These are phyloP conservation scores for Proterorhinus semilunaris DNA, from an alignment of 2,113 vertebrate genomes.

Conservation along the genomic window DNA sequence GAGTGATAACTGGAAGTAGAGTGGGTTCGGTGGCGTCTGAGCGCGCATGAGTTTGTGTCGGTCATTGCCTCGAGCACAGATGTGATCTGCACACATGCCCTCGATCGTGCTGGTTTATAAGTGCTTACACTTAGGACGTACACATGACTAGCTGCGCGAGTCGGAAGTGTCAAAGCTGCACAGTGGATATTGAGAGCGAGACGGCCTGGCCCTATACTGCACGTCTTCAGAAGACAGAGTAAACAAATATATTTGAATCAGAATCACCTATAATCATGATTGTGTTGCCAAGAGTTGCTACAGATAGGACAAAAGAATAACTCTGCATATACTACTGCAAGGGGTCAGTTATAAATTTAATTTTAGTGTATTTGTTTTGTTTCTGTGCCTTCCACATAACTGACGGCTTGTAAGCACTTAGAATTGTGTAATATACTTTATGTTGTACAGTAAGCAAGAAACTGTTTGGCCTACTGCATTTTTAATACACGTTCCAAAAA, in stretches of 20 bases:
- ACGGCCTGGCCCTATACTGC: no score
- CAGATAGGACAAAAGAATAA: no score
- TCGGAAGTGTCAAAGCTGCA: not conserved
- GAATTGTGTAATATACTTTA: not conserved
- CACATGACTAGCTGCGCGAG: constrained; percentile 9
- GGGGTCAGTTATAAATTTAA: no score
- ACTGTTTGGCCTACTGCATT: not conserved
- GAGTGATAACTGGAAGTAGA: constrained; percentile 67
- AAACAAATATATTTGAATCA: no score
- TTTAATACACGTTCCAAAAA: not conserved
- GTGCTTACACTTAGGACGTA: constrained; percentile 4
- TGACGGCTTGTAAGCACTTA: no score
- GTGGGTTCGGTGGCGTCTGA: constrained; percentile 35
- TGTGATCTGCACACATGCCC: constrained; percentile 43
- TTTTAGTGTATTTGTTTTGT: no score
- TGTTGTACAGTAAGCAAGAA: not conserved
- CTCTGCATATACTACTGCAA: no score
- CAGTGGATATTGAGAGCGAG: constrained; percentile 1
- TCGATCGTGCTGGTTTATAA: constrained; percentile 25
- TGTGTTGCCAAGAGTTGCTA: no score
- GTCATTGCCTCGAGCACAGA: constrained; percentile 53
- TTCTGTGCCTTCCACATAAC: no score
- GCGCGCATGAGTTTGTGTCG: constrained; percentile 49
- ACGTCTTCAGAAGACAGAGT: no score
- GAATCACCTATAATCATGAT: no score